Evolutionary conservation across 2,888 invertebrate genomes (phyloP).

Genomic region (Tortrix viridana): DNA sequence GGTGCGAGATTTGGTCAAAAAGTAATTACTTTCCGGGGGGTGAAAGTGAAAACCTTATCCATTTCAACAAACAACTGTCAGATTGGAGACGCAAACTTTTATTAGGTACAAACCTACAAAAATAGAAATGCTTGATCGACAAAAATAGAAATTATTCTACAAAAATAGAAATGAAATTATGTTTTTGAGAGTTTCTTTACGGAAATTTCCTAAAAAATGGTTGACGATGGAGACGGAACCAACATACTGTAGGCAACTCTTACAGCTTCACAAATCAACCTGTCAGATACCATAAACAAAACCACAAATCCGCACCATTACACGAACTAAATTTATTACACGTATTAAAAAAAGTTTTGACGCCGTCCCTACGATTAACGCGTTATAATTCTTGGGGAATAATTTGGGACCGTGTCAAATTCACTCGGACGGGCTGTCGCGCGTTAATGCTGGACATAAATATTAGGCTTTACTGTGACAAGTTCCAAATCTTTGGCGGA

Average conservation of each 20-base stretch:
- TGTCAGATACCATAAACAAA: constrained; percentile 16
- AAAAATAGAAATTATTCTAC: too few relatives aligned
- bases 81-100: too few relatives aligned
- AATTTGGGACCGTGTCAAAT: constrained; percentile 39
- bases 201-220: too few relatives aligned
- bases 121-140: too few relatives aligned
- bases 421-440: constrained; percentile 21
- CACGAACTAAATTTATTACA: constrained; percentile 26
- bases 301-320: constrained; percentile 30
- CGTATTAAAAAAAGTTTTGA: constrained; percentile 13
- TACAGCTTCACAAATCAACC: constrained; percentile 1
- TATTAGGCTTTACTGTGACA: constrained; percentile 36
- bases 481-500: constrained; percentile 4
- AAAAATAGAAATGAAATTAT: too few relatives aligned
- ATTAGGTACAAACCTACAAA: too few relatives aligned
- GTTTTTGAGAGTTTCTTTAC: too few relatives aligned
- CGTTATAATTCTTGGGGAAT: constrained; percentile 30
- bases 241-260: neutral
- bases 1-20: too few relatives aligned
- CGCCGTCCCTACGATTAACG: constrained; percentile 30
- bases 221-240: too few relatives aligned
- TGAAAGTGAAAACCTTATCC: too few relatives aligned
- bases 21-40: too few relatives aligned
- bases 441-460: constrained; percentile 32
- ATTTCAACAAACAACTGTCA: too few relatives aligned